phyloP scores from a whole-genome alignment of 2,113 vertebrate genomes.

The Pristiophorus japonicus region DNA sequence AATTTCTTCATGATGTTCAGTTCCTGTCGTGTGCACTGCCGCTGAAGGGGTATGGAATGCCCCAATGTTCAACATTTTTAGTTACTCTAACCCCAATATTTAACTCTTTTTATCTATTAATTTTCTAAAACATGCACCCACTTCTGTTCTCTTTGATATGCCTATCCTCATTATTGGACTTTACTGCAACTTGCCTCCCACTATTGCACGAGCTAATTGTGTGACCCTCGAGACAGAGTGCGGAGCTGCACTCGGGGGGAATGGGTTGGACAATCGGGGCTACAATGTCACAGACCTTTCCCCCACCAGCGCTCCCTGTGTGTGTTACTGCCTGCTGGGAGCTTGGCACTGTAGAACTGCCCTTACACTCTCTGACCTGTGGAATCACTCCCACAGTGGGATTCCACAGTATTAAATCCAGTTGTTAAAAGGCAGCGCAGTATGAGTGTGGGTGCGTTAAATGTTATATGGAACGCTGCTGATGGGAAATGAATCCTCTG shows the following conservation, averaged over 20 bases:
- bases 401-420: not conserved
- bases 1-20: not conserved
- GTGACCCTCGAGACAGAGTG: not conserved
- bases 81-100: not conserved
- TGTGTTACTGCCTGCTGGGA: not conserved
- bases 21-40: too few relatives aligned
- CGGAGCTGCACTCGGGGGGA: not conserved
- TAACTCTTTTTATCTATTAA: not conserved
- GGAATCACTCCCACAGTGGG: not conserved
- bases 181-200: not conserved
- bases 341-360: not conserved
- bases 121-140: not conserved
- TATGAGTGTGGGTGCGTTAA: not conserved
- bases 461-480: not conserved
- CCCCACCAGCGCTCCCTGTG: not conserved
- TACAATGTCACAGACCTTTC: not conserved
- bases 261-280: not conserved
- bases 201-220: not conserved
- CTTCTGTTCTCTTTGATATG: not conserved
- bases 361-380: not conserved
- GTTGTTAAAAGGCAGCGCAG: not conserved
- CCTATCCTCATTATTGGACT: not conserved
- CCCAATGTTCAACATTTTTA: not conserved
- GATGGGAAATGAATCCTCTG: not conserved
- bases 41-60: not conserved